These are phyloP conservation scores for Chlorodrepanis virens DNA, from an alignment of 2,113 vertebrate genomes.

Conservation along the genomic window DNA sequence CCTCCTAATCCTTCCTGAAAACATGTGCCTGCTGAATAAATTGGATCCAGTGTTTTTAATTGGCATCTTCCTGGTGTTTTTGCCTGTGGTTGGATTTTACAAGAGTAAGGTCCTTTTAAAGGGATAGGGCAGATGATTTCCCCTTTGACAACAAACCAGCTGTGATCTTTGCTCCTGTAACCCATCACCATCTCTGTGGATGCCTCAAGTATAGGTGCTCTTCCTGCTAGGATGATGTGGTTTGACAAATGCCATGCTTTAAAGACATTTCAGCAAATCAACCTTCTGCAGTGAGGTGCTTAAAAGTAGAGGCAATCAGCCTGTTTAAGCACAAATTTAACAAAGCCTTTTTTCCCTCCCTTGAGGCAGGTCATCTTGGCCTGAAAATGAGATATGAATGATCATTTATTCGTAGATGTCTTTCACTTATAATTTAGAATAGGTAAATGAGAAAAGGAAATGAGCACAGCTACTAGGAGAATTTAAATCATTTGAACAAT, in stretches of 20 bases:
- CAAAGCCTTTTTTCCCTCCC: not conserved
- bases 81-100: not conserved
- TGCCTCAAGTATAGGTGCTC: not conserved
- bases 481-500: not conserved
- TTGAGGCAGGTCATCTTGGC: not conserved
- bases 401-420: not conserved
- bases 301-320: not conserved
- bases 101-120: not conserved
- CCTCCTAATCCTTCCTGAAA: conserved; percentile 49
- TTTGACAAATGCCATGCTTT: not conserved
- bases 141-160: not conserved
- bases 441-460: not conserved
- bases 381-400: not conserved
- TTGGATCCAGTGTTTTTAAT: conserved; percentile 8
- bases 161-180: not conserved
- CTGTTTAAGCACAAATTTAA: not conserved
- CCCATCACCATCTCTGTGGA: not conserved
- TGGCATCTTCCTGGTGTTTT: conserved; percentile 7
- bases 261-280: not conserved
- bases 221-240: not conserved
- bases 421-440: not conserved
- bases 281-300: not conserved
- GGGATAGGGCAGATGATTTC: not conserved
- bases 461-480: not conserved
- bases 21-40: conserved; percentile 26